These are phyloP conservation scores for Vollenhovia emeryi DNA, from an alignment of 1,140 invertebrate genomes.

Conservation along the genomic window DNA sequence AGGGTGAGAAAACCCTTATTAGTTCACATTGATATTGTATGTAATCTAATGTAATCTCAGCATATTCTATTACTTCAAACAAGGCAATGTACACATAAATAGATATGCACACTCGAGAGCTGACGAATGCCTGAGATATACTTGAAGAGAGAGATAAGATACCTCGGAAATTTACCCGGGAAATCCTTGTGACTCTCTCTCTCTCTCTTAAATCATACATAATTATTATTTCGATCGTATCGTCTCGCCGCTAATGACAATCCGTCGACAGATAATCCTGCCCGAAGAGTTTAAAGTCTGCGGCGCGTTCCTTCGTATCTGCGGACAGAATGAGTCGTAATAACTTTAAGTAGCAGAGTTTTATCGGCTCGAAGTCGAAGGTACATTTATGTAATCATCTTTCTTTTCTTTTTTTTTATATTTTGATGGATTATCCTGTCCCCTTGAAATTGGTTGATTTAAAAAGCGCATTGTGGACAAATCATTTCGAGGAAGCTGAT, in stretches of 20 bases:
- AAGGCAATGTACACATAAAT: too few species aligned
- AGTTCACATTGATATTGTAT: too few species aligned
- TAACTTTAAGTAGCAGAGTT: neutral
- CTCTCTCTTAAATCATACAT: neutral
- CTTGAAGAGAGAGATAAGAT: constrained; percentile 9
- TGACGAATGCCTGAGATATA: too few species aligned
- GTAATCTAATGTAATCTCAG: too few species aligned
- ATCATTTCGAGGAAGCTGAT: too few species aligned
- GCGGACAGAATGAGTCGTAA: neutral
- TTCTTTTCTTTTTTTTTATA: constrained; percentile 11
- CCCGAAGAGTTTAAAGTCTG: neutral
- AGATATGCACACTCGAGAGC: too few species aligned
- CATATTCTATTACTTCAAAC: too few species aligned
- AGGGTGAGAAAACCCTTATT: too few species aligned
- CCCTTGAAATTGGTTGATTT: too few species aligned
- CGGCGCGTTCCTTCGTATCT: neutral
- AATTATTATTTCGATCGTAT: neutral
- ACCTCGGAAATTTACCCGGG: neutral
- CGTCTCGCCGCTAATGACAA: neutral
- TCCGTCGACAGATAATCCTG: neutral
- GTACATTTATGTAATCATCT: neutral
- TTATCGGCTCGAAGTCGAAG: neutral
- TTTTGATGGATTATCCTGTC: neutral
- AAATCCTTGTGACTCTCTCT: neutral
- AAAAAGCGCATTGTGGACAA: too few species aligned